These are phyloP conservation scores for Papilio protenor DNA, from an alignment of 2,888 invertebrate genomes.

Conservation along the genomic window DNA sequence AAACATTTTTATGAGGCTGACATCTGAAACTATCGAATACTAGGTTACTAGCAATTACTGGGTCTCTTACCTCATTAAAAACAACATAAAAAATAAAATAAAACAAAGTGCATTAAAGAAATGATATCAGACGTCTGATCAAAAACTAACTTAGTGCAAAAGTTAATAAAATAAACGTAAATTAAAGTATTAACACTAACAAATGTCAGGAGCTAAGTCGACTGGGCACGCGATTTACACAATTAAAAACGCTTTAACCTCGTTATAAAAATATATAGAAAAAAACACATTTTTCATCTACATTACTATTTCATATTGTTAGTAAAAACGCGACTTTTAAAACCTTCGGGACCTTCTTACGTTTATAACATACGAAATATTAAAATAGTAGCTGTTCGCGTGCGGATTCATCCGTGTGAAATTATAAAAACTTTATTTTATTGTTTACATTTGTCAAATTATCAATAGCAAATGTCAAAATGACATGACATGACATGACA, in stretches of 20 bases:
- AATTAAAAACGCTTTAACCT: constrained; percentile 22
- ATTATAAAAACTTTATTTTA: too few relatives aligned
- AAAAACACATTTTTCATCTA: not conserved
- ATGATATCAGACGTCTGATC: not conserved
- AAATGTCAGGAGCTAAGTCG: constrained; percentile 3
- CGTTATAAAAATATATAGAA: constrained; percentile 6
- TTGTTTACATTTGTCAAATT: too few relatives aligned
- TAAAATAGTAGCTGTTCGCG: too few relatives aligned
- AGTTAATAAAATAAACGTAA: constrained; percentile 14
- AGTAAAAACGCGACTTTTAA: not conserved
- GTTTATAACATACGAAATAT: not conserved
- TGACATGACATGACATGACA: too few relatives aligned
- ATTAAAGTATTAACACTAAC: constrained; percentile 24
- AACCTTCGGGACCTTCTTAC: not conserved
- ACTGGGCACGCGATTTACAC: constrained; percentile 7
- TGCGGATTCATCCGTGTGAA: too few relatives aligned
- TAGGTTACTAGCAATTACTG: too few relatives aligned
- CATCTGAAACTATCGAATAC: too few relatives aligned
- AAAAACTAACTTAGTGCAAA: not conserved
- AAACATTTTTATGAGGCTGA: too few relatives aligned
- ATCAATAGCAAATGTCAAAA: too few relatives aligned
- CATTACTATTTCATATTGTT: not conserved
- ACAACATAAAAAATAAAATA: too few relatives aligned
- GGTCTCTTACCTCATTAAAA: not conserved
- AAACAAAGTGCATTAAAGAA: not conserved